phyloP scores from a whole-genome alignment of 2,888 invertebrate genomes.

The Mycalesis mineus region DNA sequence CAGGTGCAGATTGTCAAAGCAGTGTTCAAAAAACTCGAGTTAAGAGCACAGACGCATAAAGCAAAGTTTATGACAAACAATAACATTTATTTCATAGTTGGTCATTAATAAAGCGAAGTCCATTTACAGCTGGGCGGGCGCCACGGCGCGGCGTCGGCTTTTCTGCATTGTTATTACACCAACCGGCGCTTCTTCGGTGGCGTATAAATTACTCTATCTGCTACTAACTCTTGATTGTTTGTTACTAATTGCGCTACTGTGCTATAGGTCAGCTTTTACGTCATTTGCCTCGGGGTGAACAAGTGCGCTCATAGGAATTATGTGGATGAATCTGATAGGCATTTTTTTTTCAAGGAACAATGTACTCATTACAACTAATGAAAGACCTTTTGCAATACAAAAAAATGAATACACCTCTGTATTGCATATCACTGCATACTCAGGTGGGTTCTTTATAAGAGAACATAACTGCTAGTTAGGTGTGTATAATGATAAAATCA shows the following conservation, averaged over 20 bases:
- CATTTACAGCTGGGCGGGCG: slow-evolving; percentile 65
- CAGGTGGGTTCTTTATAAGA: not conserved
- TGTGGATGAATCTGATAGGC: too few species aligned
- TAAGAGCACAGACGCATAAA: slow-evolving; percentile 44
- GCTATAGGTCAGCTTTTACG: too few species aligned
- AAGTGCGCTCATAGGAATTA: too few species aligned
- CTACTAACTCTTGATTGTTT: not conserved
- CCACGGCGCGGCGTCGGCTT: slow-evolving; percentile 51
- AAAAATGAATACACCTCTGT: too few species aligned
- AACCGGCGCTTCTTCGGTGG: not conserved
- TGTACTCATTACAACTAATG: too few species aligned
- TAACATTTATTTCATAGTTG: slow-evolving; percentile 74
- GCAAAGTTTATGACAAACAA: slow-evolving; percentile 74
- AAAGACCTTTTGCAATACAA: too few species aligned
- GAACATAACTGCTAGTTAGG: too few species aligned
- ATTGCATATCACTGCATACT: not conserved
- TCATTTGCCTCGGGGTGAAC: too few species aligned
- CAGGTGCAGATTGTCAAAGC: not conserved
- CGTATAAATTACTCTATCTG: not conserved
- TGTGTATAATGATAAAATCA: too few species aligned
- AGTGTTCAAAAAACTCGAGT: not conserved
- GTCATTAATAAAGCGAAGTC: slow-evolving; percentile 70
- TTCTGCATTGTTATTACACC: slow-evolving; percentile 46
- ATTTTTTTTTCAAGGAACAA: too few species aligned
- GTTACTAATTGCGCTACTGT: not conserved